Percentiles rank a stretch among this genome's conserved stretches.
Conservation (phyloP, 2,888 invertebrate species). For the Drosophila paramelanica region DNA sequence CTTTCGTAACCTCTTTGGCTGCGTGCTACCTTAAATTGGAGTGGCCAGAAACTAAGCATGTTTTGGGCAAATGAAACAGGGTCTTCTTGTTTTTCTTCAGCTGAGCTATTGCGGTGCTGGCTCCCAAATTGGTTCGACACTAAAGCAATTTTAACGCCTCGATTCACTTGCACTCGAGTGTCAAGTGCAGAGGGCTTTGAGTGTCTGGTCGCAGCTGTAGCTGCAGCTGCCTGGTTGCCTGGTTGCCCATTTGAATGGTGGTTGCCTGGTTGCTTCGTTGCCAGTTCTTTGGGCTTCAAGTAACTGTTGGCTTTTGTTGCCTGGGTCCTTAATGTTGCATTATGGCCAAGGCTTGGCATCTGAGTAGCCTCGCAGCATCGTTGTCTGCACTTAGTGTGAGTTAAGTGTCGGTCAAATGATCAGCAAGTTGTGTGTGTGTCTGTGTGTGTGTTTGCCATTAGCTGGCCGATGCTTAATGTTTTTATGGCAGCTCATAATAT, state of each 20-base stretch:
- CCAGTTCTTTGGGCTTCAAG: background rate
- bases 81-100: background rate
- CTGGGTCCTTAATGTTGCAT: constrained; percentile 14
- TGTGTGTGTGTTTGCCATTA: constrained; percentile 6
- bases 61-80: constrained; percentile 9
- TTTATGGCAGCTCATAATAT: constrained; percentile 37
- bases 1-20: background rate
- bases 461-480: constrained; percentile 6
- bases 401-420: constrained; percentile 3
- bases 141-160: constrained; percentile 23
- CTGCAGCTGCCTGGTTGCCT: constrained; percentile 12
- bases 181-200: constrained; percentile 15
- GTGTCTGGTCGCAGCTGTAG: constrained; percentile 22
- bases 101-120: background rate
- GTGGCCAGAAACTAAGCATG: background rate
- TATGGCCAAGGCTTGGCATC: constrained; percentile 11
- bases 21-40: background rate
- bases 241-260: background rate
- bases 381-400: background rate
- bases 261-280: constrained; percentile 4
- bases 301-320: constrained; percentile 2
- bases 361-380: background rate
- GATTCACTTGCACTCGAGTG: constrained; percentile 26
- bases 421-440: constrained; percentile 2
- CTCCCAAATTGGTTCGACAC: constrained; percentile 11